A percentile compares a stretch with the other conserved stretches of the same genome.
phyloP scores from a whole-genome alignment of 2,113 vertebrate species.

The Anolis sagrei region DNA sequence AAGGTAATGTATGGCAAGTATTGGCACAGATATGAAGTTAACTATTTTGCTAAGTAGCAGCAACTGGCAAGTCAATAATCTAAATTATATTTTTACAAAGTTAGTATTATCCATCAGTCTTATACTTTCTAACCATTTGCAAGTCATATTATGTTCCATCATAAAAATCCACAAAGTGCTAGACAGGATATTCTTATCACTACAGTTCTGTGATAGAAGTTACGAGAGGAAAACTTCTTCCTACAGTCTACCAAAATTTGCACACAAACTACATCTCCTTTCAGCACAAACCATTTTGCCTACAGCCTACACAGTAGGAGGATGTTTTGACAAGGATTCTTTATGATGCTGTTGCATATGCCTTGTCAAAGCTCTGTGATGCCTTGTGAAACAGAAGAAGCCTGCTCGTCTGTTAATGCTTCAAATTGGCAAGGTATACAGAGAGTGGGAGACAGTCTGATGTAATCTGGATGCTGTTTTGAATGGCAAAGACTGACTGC shows the following conservation, averaged over 20 bases:
- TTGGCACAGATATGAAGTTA: too few relatives aligned
- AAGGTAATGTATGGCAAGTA: too few relatives aligned
- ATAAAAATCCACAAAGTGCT: not conserved
- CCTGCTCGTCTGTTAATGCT: conserved; percentile 13
- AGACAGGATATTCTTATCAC: not conserved
- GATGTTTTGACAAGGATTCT: not conserved
- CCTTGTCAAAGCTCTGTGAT: not conserved
- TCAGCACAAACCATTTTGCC: not conserved
- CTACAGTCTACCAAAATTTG: not conserved
- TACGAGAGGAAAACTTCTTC: not conserved
- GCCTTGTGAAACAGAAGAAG: conserved; percentile 4
- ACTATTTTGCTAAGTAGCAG: too few relatives aligned
- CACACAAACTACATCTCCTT: not conserved
- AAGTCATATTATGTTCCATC: not conserved
- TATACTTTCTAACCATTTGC: not conserved
- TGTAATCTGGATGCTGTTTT: not conserved
- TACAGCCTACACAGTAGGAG: not conserved
- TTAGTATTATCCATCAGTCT: not conserved
- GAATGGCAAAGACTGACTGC: not conserved
- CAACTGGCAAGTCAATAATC: too few relatives aligned
- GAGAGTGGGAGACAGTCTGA: not conserved
- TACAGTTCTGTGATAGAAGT: not conserved
- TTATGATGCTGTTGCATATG: not conserved
- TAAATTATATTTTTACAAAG: not conserved
- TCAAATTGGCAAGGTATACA: not conserved